These are phyloP conservation scores for Drosophila nr. perissopoda DNA, from an alignment of 2,888 invertebrate genomes.

Conservation along the genomic window DNA sequence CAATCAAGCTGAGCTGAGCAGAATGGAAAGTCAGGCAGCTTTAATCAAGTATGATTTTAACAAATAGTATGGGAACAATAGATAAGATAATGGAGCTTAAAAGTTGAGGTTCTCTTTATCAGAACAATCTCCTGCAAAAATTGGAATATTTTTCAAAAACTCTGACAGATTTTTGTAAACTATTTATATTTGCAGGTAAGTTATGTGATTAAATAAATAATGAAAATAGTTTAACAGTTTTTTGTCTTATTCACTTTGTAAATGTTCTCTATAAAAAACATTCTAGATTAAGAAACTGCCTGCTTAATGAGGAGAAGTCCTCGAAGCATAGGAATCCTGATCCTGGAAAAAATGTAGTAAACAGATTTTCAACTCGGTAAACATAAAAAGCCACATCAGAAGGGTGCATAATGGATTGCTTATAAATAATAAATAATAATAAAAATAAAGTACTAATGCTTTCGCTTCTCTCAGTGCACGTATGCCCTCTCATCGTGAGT, in stretches of 20 bases:
- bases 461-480: slow-evolving; percentile 5
- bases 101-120: background rate
- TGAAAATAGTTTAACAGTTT: too few relatives aligned
- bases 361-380: accelerated
- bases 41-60: background rate
- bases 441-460: too few relatives aligned
- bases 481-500: background rate
- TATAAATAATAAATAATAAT: too few relatives aligned
- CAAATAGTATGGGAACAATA: background rate
- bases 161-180: too few relatives aligned
- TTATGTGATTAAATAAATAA: too few relatives aligned
- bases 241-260: too few relatives aligned
- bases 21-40: background rate
- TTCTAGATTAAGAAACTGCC: background rate
- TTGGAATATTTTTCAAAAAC: too few relatives aligned
- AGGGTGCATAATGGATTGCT: too few relatives aligned
- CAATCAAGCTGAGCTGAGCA: background rate
- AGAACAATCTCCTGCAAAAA: background rate
- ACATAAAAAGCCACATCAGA: too few relatives aligned
- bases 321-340: background rate
- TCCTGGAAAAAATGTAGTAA: accelerated
- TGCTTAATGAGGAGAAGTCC: background rate
- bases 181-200: too few relatives aligned
- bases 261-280: accelerated
- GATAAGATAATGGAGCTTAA: background rate